Evolutionary conservation across 2,797 vertebrate species (phyloP).

Genomic region (Megalops cyprinoides): DNA sequence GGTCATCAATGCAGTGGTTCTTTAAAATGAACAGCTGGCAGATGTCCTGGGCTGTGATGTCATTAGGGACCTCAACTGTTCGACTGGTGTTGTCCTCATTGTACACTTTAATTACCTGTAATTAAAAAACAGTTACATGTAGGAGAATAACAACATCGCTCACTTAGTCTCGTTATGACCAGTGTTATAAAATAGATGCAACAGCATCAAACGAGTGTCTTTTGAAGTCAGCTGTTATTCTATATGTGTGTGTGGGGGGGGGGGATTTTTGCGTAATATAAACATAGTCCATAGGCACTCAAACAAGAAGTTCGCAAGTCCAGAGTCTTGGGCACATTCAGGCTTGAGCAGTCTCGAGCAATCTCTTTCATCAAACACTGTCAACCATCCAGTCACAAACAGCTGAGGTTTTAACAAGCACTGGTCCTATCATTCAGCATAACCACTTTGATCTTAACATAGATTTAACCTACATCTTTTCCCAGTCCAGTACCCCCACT

Average conservation of each 20-base stretch:
- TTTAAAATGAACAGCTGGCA: constrained; percentile 94
- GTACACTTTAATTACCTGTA: constrained; percentile 95
- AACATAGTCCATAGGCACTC: background rate
- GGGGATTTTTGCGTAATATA: too few species aligned
- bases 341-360: too few species aligned
- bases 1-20: constrained; percentile 93
- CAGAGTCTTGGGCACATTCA: too few species aligned
- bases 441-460: background rate
- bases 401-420: background rate
- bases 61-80: constrained; percentile 90
- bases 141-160: background rate
- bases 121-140: constrained; percentile 31
- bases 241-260: too few species aligned
- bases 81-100: constrained; percentile 93
- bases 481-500: background rate
- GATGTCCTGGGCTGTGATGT: constrained; percentile 88
- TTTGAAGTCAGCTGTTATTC: background rate
- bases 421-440: background rate
- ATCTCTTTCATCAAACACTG: background rate
- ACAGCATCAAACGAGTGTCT: too few species aligned
- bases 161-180: background rate
- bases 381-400: background rate
- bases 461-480: background rate
- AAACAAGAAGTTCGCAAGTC: constrained; percentile 21
- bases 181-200: background rate